Percentiles rank a stretch among this genome's conserved stretches.
These are phyloP conservation scores for Solenopsis fugax DNA, from an alignment of 1,140 invertebrate species.

Conservation along the genomic window DNA sequence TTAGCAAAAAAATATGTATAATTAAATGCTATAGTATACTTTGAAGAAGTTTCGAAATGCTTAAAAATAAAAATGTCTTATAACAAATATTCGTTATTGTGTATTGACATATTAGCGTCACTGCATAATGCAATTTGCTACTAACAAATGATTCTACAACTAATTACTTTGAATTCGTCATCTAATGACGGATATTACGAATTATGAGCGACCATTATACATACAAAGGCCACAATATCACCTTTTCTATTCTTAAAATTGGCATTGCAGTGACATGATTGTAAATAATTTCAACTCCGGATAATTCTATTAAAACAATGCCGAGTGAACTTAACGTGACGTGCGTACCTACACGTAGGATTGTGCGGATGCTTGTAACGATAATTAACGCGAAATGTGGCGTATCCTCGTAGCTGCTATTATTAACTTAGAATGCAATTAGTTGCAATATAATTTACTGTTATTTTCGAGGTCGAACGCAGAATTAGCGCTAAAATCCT, in stretches of 20 bases:
- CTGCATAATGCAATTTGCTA: no score
- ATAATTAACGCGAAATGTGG: constrained; percentile 13
- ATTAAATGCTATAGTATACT: no score
- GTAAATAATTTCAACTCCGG: neutral
- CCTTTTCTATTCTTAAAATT: neutral
- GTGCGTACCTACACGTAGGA: neutral
- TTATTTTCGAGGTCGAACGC: constrained; percentile 8
- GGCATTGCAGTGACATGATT: neutral
- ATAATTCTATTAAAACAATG: neutral
- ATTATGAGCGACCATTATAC: no score
- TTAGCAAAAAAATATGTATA: no score
- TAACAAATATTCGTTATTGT: no score
- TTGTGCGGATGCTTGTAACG: neutral
- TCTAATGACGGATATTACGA: no score
- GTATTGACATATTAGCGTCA: no score
- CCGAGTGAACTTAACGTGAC: neutral
- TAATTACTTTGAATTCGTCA: no score
- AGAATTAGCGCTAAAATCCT: constrained; percentile 30
- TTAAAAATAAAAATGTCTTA: no score
- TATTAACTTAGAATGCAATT: constrained; percentile 9
- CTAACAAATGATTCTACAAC: no score
- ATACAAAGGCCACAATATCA: no score
- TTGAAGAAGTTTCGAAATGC: no score
- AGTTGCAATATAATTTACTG: constrained; percentile 34
- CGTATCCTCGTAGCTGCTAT: neutral